Base-by-base conservation (phyloP, 2,888 invertebrate genomes). In the Drosophila fungiperda region DNA sequence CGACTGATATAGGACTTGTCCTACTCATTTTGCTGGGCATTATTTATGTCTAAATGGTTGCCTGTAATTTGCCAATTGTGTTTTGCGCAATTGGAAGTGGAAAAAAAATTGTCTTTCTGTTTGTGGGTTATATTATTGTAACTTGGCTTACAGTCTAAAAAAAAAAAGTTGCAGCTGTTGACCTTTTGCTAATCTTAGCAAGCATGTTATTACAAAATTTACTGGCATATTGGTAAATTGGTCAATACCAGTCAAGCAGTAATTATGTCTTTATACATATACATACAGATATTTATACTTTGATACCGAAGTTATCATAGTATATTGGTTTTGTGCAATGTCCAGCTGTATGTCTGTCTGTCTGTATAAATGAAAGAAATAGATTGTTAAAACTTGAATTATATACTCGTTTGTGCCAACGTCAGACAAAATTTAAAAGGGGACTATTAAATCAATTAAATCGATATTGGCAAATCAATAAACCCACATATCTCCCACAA, bases 21-120 rank as follows among this genome's bases (percentile, higher is more conserved):
- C 62, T 63, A 23, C 15, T 32, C 59, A 65, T 26, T n/a, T 20
- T n/a, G 33, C 20, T 36, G 4, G 36, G 15, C 49, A 63, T 67
- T 71, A 62, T 66, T 76, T 49, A 67, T 70, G 58, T 42, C 61
- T 36, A 48, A 36, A 45, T 57, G 53, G 62, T 66, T 35, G 57
- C 33, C 55, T 17, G 54, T 82, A 84, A 82, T 84, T 67, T 71
- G 66, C 58, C 76, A 71, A 73, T 62, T 69, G 64, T 61, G 58
- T 65, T 29, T 35, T 49, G 50, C 29, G 38, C 57, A 62, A 55
- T 48, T 52, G 61, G 53, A 52, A 42, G 50, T 45, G 32, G 20
- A 20, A 42, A 45, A 54, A 54, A 17, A 33, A 12, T 60, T 50
- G 36, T 38, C 53, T 20, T 40, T 57, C 11, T 36, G 23, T 23